Percentiles rank a stretch among this genome's conserved stretches.
Evolutionary conservation across 2,888 invertebrate genomes (phyloP).

Genomic region (Lasioglossum leucozonium): DNA sequence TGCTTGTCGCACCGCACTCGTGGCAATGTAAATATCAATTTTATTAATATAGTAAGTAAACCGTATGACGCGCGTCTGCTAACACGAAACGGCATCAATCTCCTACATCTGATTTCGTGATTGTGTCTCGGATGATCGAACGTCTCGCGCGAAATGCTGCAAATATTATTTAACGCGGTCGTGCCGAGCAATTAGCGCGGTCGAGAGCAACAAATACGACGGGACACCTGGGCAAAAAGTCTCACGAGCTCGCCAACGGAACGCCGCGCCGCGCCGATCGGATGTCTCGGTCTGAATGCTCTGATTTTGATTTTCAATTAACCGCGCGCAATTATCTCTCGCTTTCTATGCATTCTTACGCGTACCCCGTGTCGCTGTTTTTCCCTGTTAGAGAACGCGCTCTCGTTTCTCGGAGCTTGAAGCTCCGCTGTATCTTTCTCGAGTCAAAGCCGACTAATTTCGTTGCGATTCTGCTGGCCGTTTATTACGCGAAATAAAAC

Average conservation of each 20-base stretch:
- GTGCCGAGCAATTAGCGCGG: not conserved
- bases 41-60: not conserved
- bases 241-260: not conserved
- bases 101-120: not conserved
- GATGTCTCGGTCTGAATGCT: no score
- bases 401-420: not conserved
- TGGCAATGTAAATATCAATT: not conserved
- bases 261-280: not conserved
- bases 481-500: not conserved
- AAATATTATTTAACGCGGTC: not conserved
- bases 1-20: not conserved
- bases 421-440: not conserved
- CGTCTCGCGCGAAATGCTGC: not conserved
- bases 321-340: not conserved
- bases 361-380: not conserved
- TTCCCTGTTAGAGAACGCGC: not conserved
- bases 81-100: not conserved
- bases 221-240: not conserved
- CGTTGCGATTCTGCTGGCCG: not conserved
- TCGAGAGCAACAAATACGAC: not conserved
- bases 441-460: not conserved
- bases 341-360: not conserved
- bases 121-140: not conserved
- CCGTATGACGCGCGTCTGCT: not conserved
- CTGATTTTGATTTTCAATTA: not conserved